Evolutionary conservation across 2,113 vertebrate species (phyloP).

Genomic region (Odocoileus virginianus): DNA sequence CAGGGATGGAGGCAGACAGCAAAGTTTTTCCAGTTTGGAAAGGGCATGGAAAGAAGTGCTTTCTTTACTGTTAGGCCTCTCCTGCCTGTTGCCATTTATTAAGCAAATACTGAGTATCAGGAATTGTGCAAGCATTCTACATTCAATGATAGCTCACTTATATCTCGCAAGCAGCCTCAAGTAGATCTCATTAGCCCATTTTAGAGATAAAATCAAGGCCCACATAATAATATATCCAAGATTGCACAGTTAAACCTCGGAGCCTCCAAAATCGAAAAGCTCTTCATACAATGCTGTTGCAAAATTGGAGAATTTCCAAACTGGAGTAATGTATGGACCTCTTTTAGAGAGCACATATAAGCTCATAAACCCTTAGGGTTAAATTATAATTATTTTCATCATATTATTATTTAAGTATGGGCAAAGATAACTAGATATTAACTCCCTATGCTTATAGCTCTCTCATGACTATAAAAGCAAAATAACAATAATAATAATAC

Average conservation of each 20-base stretch:
- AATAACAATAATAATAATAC: constrained; percentile 31
- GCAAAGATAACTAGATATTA: constrained; percentile 52
- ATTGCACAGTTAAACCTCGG: not conserved
- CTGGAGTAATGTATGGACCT: not conserved
- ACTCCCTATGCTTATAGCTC: constrained; percentile 46
- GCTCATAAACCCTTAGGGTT: not conserved
- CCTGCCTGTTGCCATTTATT: not conserved
- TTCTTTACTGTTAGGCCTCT: not conserved
- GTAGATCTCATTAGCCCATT: not conserved
- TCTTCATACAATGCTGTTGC: not conserved
- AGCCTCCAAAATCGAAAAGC: not conserved
- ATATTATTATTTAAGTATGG: constrained; percentile 49
- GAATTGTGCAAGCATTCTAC: not conserved
- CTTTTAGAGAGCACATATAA: constrained; percentile 17
- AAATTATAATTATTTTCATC: constrained; percentile 30
- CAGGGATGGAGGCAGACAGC: not conserved
- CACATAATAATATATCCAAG: not conserved
- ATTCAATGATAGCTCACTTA: not conserved
- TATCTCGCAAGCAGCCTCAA: not conserved
- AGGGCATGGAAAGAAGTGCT: not conserved
- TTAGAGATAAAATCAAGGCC: not conserved
- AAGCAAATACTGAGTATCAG: not conserved
- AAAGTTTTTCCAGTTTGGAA: not conserved
- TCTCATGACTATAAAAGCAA: constrained; percentile 42
- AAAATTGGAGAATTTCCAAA: not conserved